phyloP scores from a whole-genome alignment of 2,797 vertebrate genomes.

The Tiaroga cobitis region DNA sequence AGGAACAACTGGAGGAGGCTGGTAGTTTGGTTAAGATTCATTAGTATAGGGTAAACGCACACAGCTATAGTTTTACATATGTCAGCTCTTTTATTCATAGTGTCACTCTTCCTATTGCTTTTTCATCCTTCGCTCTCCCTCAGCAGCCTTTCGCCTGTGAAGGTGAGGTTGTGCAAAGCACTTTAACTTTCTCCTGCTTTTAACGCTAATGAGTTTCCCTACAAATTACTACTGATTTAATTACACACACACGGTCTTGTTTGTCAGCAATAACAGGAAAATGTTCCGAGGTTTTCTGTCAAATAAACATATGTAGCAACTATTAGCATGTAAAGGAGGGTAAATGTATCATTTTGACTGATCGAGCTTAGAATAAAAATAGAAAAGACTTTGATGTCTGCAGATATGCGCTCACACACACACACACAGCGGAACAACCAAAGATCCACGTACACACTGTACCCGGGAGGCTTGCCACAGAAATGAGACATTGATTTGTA shows the following conservation, averaged over 20 bases:
- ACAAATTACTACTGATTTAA: slow-evolving; percentile 25
- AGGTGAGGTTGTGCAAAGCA: slow-evolving; percentile 8
- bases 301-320: slow-evolving; percentile 17
- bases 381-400: slow-evolving; percentile 9
- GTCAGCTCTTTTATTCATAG: not conserved
- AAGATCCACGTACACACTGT: no score
- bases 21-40: not conserved
- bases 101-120: not conserved
- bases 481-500: slow-evolving; percentile 82
- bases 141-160: not conserved
- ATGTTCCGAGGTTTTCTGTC: not conserved
- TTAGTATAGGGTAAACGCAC: not conserved
- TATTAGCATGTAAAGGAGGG: not conserved
- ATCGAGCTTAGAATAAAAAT: not conserved
- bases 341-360: slow-evolving; percentile 12
- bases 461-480: slow-evolving; percentile 62
- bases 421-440: not conserved
- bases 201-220: slow-evolving; percentile 31
- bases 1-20: not conserved
- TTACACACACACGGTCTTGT: not conserved
- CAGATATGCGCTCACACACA: slow-evolving; percentile 12
- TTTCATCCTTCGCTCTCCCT: no score
- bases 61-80: not conserved
- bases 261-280: slow-evolving; percentile 4
- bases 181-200: slow-evolving; percentile 1